Evolutionary conservation across 2,888 invertebrate species (phyloP).

Genomic region (Cephus runcator): DNA sequence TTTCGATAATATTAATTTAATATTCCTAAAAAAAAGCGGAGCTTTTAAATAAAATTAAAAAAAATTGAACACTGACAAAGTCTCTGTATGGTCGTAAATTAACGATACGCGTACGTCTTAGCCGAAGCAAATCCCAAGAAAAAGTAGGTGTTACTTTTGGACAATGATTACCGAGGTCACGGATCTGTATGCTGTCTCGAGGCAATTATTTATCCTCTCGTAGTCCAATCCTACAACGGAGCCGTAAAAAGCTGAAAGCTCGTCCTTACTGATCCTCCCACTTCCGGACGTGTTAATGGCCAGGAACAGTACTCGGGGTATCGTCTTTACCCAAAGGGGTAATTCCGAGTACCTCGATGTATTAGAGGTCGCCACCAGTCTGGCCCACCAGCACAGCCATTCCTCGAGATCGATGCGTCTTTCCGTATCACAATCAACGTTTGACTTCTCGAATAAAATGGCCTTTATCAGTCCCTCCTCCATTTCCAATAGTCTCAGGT

Average conservation of each 20-base stretch:
- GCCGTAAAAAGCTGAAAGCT: slow-evolving; percentile 76
- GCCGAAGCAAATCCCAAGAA: no score
- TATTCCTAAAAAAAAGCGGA: no score
- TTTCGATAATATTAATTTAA: no score
- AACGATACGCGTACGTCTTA: no score
- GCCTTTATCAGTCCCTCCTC: slow-evolving; percentile 78
- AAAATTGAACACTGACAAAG: no score
- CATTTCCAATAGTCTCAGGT: slow-evolving; percentile 77
- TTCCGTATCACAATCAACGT: slow-evolving; percentile 22
- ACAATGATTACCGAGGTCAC: slow-evolving; percentile 75
- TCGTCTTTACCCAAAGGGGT: slow-evolving; percentile 79
- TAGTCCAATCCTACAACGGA: slow-evolving; percentile 76
- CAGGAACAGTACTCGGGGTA: slow-evolving; percentile 64
- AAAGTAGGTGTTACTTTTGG: no score
- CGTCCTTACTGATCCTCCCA: slow-evolving; percentile 75
- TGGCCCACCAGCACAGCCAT: slow-evolving; percentile 78
- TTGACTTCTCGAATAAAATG: slow-evolving; percentile 69
- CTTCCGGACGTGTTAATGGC: slow-evolving; percentile 66
- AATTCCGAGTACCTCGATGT: slow-evolving; percentile 72
- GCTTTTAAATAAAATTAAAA: no score
- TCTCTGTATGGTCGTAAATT: no score
- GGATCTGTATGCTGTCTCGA: slow-evolving; percentile 76
- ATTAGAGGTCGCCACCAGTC: slow-evolving; percentile 64
- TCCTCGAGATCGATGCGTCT: slow-evolving; percentile 71
- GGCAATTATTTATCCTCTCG: slow-evolving; percentile 72